phyloP scores from a whole-genome alignment of 2,113 vertebrate species.

The Anarrhichthys ocellatus region DNA sequence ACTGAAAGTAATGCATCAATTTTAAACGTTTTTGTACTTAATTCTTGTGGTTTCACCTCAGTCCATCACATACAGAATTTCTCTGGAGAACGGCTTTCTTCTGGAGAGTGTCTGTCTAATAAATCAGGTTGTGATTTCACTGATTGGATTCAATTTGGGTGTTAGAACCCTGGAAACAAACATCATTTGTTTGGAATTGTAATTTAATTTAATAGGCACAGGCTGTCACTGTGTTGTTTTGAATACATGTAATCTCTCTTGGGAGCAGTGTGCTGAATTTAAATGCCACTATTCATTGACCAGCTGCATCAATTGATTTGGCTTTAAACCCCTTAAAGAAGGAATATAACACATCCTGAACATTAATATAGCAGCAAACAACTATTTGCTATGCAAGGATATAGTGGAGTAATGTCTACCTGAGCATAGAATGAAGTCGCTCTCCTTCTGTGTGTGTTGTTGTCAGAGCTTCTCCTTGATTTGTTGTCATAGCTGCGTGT shows the following conservation, averaged over 20 bases:
- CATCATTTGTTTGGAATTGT: constrained; percentile 28
- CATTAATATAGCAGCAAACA: not conserved
- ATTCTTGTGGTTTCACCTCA: not conserved
- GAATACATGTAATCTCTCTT: constrained; percentile 34
- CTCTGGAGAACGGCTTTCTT: not conserved
- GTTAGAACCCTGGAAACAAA: not conserved
- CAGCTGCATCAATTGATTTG: constrained; percentile 39
- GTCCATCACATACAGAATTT: not conserved
- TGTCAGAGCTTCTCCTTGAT: not conserved
- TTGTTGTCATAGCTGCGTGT: not conserved
- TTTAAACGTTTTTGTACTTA: not conserved
- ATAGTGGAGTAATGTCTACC: not conserved
- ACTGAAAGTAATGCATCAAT: not conserved
- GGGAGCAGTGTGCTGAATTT: constrained; percentile 44
- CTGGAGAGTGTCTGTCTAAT: constrained; percentile 9
- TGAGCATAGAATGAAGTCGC: not conserved
- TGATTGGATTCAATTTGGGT: constrained; percentile 17
- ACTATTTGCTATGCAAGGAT: not conserved
- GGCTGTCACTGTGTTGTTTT: constrained; percentile 8
- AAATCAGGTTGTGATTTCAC: constrained; percentile 18
- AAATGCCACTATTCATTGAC: constrained; percentile 46
- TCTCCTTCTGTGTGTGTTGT: not conserved
- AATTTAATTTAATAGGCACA: constrained; percentile 43
- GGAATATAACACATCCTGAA: not conserved
- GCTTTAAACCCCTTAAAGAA: constrained; percentile 6